phyloP scores from a whole-genome alignment of 2,113 vertebrate genomes.

The Progne subis region DNA sequence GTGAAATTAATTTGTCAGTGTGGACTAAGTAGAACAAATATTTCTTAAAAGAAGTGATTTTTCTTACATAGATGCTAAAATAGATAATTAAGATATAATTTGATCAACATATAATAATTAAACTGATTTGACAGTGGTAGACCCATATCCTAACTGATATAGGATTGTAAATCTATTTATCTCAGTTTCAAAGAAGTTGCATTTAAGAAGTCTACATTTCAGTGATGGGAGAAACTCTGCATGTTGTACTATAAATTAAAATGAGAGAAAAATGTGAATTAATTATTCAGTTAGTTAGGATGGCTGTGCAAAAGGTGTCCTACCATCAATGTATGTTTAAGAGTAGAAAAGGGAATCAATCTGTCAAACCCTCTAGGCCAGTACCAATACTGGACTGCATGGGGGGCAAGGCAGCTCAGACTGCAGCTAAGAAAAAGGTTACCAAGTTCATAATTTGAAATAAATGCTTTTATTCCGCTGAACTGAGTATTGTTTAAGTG shows the following conservation, averaged over 20 bases:
- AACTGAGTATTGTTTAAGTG: not conserved
- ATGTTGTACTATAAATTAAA: not conserved
- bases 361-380: not conserved
- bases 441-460: not conserved
- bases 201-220: not conserved
- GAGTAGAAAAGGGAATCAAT: not conserved
- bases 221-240: not conserved
- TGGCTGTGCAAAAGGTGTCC: not conserved
- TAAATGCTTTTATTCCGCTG: not conserved
- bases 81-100: not conserved
- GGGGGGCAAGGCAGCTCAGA: accelerated
- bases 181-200: not conserved
- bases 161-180: not conserved
- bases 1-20: not conserved
- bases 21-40: not conserved
- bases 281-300: not conserved
- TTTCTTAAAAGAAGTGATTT: not conserved
- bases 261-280: not conserved
- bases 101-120: not conserved
- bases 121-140: not conserved
- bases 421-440: not conserved
- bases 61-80: not conserved
- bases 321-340: not conserved
- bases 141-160: not conserved
- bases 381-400: not conserved